Evolutionary conservation across 1,140 invertebrate species (phyloP), one percentile per base, ranked within the genome.

Genomic region (Brachionus calyciflorus): DNA sequence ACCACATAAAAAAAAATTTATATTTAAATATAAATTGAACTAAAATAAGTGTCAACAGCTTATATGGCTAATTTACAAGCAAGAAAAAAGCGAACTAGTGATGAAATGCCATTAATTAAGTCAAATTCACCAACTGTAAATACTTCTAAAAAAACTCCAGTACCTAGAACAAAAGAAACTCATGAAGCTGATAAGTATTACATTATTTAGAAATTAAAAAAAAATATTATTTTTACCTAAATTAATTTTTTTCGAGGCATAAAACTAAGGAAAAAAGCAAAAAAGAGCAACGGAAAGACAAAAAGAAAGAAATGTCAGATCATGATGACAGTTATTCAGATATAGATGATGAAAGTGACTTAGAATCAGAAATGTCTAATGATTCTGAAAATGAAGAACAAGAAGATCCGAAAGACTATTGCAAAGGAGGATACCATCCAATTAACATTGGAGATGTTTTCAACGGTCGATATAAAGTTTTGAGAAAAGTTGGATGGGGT

Each of bases 381-480:
- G 88, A 88, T 7, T 88, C 87, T 33, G 89, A 90, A 80, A 88
- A 89, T 79, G 89, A 90, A 79, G 94, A 97, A 84, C 94, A 97
- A 83, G 95, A 98, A 86, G 92, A 95, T 81, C 91, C 92, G 79
- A 89, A 89, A 75, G 95, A 97, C 85, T 98, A 97, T 83, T 90
- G 91, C 81, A 93, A 93, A 88, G 89, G 94, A 81, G 94, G 95
- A 79, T 98, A 98, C 87, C 94, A 97, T 89, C 94, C 93, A 78
- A 93, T 98, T 53, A 93, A 93, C 88, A 96, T 96, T 85, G 93
- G 93, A 79, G 93, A 96, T 87, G 87, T 96, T 60, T 96, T 96
- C 86, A 88, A 93, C 84, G 90, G 89, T 83, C 90, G 93, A 78
- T 98, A 98, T 87, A 92, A 94, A 88, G 93, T 97, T 80, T 92